Base-by-base conservation (phyloP, 2,797 vertebrate species). In the Typhlichthys eigenmanni region DNA sequence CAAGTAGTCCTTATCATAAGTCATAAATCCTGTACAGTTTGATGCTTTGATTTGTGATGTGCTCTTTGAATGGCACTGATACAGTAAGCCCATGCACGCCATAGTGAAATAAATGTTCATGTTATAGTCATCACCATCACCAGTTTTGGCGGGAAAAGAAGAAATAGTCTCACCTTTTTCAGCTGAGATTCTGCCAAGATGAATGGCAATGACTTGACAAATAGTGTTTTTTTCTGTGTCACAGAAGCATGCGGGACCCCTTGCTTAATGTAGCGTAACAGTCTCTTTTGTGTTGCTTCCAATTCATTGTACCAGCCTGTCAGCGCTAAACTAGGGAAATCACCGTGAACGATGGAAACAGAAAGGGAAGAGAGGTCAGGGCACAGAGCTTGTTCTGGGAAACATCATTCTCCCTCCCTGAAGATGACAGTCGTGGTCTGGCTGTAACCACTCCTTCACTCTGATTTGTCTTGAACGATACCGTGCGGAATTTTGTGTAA, bases 211-310 rank as follows among this genome's bases (percentile, higher is more conserved):
- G 68, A 86, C 83, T 78, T 76, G 75, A 79, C 85, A 89, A 90
- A 91, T 89, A 79, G 86, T 87, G 84, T 90, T 92, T 87, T 81
- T 55, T 81, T 62, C 12, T 55, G 24, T 34, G 85, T 83, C 88
- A 78, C 79, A 78, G 70, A 81, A 86, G 77, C 87, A 82, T 69
- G 79, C 76, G 88, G 86, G 85, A 88, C 72, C 66, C 51, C 72
- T 29, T 74, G 83, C 69, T 76, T 91, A 93, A 92, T 90, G 89
- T 88, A 84, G 88, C 85, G 83, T 88, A 90, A 89, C 89, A 89
- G 87, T 91, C 78, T 79, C 84, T 87, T 91, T 90, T 90, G 88
- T 90, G 83, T 74, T 82, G 79, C 70, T 76, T 84, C 77, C 68
- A 60, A 87, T 88, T 90, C 86, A 89, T 90, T 88, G 83, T 88